Evolutionary conservation across 2,888 invertebrate species (phyloP), one percentile per base, ranked within the genome.

Genomic region (Drosophila rellima): DNA sequence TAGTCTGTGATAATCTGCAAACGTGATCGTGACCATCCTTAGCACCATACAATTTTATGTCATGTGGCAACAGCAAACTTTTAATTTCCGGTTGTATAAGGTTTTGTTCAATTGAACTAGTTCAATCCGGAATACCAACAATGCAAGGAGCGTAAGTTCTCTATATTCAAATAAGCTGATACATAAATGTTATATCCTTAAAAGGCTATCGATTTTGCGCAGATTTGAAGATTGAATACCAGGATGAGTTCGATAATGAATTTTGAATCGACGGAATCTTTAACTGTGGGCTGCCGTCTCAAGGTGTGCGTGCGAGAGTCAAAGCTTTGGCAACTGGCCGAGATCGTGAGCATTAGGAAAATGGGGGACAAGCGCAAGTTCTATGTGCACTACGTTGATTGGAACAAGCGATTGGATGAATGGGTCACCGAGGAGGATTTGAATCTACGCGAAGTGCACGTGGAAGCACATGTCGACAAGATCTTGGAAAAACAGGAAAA

Each of bases 321-420:
- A 35, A 96, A 97, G 85, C 96, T 96, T 88, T 99, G 98, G 98
- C 98, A 98, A 68, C 94, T 98, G 87, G 99, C 99, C 55, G 99
- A 99, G 94, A 96, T 99, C 84, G 96, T 99, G 84, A 98, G 98
- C 92, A 96, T 98, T 82, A 98, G 97, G 93, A 97, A 98, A 76
- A 95, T 95, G 57, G 95, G 95, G 77, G 89, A 86, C 0, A 93
- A 93, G 64, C 94, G 94, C 78, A 93, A 94, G 76, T 99, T 97
- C 93, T 99, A 99, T 93, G 97, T 99, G 17, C 99, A 99, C 93
- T 99, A 98, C 94, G 97, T 99, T 80, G 99, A 99, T 92, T 99
- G 97, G 92, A 99, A 99, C 93, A 99, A 98, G 93, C 95, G 99
- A 50, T 94, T 99, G 88, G 99, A 99, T 91, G 99, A 99, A 93